These are phyloP conservation scores for Dascillus cervinus DNA, from an alignment of 2,888 invertebrate genomes.

Conservation along the genomic window DNA sequence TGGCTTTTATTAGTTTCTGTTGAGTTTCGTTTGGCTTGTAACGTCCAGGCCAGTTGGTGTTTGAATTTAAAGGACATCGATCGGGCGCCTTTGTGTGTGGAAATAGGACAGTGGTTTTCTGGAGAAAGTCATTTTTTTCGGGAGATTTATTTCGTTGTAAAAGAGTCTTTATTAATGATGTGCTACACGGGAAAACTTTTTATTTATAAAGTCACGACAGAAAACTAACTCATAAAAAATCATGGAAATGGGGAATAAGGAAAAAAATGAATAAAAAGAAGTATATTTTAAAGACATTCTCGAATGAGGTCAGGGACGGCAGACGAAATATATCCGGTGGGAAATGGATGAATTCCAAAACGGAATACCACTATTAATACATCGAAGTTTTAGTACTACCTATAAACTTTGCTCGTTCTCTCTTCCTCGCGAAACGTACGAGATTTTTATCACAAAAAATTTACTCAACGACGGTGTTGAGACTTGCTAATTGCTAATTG, in stretches of 20 bases:
- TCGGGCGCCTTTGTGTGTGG: too few species aligned
- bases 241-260: neutral
- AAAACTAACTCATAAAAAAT: neutral
- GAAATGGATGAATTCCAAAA: constrained; percentile 6
- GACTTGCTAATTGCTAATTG: too few species aligned
- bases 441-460: too few species aligned
- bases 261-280: constrained; percentile 6
- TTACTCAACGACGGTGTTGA: too few species aligned
- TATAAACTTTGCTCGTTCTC: too few species aligned
- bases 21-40: too few species aligned
- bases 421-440: too few species aligned
- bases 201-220: neutral
- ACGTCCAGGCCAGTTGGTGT: too few species aligned
- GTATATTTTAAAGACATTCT: constrained; percentile 5
- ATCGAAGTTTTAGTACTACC: constrained; percentile 6
- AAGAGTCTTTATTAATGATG: neutral
- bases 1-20: too few species aligned
- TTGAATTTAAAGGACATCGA: too few species aligned
- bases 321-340: constrained; percentile 1
- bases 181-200: neutral
- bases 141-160: constrained; percentile 4
- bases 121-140: too few species aligned
- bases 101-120: too few species aligned
- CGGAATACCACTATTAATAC: constrained; percentile 9
- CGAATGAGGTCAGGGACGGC: constrained; percentile 4